Percentiles rank a stretch among this genome's conserved stretches.
These are phyloP conservation scores for Mercenaria mercenaria DNA, from an alignment of 1,140 invertebrate species.

Conservation along the genomic window DNA sequence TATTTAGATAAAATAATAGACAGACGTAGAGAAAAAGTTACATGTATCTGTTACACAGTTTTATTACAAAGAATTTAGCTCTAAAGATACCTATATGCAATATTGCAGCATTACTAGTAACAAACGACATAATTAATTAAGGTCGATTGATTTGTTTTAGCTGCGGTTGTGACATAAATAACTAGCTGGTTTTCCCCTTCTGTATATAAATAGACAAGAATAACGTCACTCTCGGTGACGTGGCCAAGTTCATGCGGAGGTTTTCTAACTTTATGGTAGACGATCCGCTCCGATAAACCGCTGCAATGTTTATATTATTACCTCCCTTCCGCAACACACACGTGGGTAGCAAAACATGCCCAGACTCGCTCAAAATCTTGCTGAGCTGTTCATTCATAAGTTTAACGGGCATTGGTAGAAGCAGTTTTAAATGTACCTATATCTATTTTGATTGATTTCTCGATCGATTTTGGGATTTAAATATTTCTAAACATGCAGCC, in stretches of 20 bases:
- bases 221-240: constrained; percentile 46
- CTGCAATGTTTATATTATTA: constrained; percentile 43
- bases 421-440: constrained; percentile 27
- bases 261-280: constrained; percentile 18
- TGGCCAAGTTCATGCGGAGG: constrained; percentile 30
- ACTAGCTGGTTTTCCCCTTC: constrained; percentile 28
- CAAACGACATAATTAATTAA: not conserved
- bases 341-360: constrained; percentile 49
- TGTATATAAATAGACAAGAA: not conserved
- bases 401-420: not conserved
- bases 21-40: too few relatives aligned
- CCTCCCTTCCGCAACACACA: constrained; percentile 34
- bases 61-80: too few relatives aligned
- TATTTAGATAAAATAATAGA: too few relatives aligned
- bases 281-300: not conserved
- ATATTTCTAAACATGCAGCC: not conserved
- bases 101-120: too few relatives aligned
- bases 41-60: too few relatives aligned
- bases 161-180: not conserved
- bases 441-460: constrained; percentile 1
- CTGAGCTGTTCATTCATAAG: constrained; percentile 53
- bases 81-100: too few relatives aligned
- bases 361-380: constrained; percentile 48
- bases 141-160: not conserved
- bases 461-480: constrained; percentile 30